Evolutionary conservation across 2,113 vertebrate genomes (phyloP), one percentile per base, ranked within the genome.

Genomic region (Misgurnus mizolepis): DNA sequence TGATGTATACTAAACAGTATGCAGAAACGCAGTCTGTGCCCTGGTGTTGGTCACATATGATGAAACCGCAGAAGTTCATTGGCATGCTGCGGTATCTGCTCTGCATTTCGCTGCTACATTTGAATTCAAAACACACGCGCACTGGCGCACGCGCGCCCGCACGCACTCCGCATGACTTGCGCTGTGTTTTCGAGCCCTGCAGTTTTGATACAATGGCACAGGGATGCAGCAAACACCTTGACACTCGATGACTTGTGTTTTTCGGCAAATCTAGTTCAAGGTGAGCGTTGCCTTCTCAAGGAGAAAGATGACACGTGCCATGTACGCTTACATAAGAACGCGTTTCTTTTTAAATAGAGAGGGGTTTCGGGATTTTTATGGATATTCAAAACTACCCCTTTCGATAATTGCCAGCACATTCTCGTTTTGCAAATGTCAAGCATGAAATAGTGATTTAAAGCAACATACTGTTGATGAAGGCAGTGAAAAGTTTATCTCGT

Each of bases 121-220:
- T 93, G 91, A 91, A 93, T 93, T 93, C 92, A 87, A 91, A 90
- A 90, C 92, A 92, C 92, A 91, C 91, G 86, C 90, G 89, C 92
- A 88, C 88, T 89, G 90, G 88, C 91, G 89, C 90, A 89, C 90
- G 78, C 90, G 85, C 89, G 76, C 85, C 83, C 85, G 75, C 83
- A 83, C 77, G 85, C 84, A 84, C 89, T 72, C 86, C 64, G 78
- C 67, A 81, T 60, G 64, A 60, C 73, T 43, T 45, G 70, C 83
- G 76, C 83, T 84, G 81, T 85, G 60, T 85, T 80, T 81, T 79
- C 82, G 77, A 88, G 86, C 84, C 84, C 85, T 84, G 79, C 83
- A 58, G 86, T 82, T 62, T 65, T 84, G 80, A 83, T 87, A 67
- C 83, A 73, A 34, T 34, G 27, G 84, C 70, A 58, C 67, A 8